Evolutionary conservation across 2,888 invertebrate genomes (phyloP), one percentile per base, ranked within the genome.

Genomic region (Nephrotoma flavescens): DNA sequence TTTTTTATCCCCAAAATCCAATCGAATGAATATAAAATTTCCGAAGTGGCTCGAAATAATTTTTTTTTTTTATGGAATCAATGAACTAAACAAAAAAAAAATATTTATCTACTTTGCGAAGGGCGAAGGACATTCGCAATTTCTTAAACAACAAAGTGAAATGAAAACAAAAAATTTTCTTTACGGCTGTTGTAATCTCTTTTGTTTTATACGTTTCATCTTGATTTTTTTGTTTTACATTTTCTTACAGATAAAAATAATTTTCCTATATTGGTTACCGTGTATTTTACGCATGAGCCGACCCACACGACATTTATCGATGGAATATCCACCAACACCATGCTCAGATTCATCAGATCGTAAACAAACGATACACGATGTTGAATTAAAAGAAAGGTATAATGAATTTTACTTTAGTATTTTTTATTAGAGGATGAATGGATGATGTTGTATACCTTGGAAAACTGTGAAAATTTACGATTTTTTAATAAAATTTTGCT

Each of bases 221-320:
- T 47, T n/a, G 47, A 12, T 71, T 71, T 84, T n/a, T 12, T 84
- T 42, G 4, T 42, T 84, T 2, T 84, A n/a, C 31, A 31, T 42
- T 84, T 84, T 86, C 7, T 85, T 91, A 15, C 92, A 97, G 97
- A 95, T 97, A 90, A 96, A 95, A 92, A 94, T 96, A 90, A 95
- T 99, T 91, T 97, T 99, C 93, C 95, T 99, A 90, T 96, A 97
- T 92, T 99, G 99, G 98, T 94, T 99, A 92, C 99, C 99, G 89
- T 98, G 98, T 95, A 92, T 99, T 90, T 94, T 99, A 91, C 95
- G 98, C 90, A 99, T 99, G 99, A 95, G 96, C 90, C 93, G 94
- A 90, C 94, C 95, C 89, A 94, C 94, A 89, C 92, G 94, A 89
- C 91, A 92, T 85, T 89, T 92, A 88, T 92, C 92, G 88, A 91